Base-by-base conservation (phyloP, 2,888 invertebrate species). In the Zhengitettix transpicula region DNA sequence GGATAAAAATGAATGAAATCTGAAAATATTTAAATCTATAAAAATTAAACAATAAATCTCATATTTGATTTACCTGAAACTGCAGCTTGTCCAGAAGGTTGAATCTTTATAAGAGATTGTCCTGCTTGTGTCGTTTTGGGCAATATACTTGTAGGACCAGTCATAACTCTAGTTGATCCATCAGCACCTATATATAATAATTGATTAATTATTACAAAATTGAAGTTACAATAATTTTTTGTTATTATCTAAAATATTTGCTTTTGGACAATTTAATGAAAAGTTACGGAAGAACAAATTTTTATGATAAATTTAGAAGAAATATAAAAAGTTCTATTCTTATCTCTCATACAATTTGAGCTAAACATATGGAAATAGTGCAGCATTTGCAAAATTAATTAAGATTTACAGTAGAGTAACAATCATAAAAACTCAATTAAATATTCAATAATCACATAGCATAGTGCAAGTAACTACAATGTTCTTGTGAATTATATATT, bases 151-250 rank as follows among this genome's bases (percentile, higher is more conserved):
- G 81, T 75, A 69, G 83, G 75, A 10, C 77, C 77, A 9, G 82
- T 75, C 62, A 84, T 78, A 56, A 85, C 80, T 67, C 82, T 73
- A 28, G 83, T 81, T 28, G 82, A 79, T 59, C 84, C 83, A 70
- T 84, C 83, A 1, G 82, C 77, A 55, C 72, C 65, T 63, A 16
- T 5, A 56, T 11, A 42, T 40, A 16, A 53, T 28, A 53, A 28
- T 28, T 28, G 7, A 28, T 28, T 28, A 28, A 28, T 28, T 28
- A 28, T 7, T 28, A 2, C 7, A 2, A 28, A 28, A 28, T 5
- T 28, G 28, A 7, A 28, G 28, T 28, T 7, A 28, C 5, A 47
- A 47, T 47, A n/a, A 12, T 47, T 17, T 44, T 57, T 57, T 10
- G 14, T 41, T 15, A 41, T n/a, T 57, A 57, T 41, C n/a, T n/a